These are phyloP conservation scores for Balaeniceps rex DNA, from an alignment of 2,113 vertebrate genomes.

Conservation along the genomic window DNA sequence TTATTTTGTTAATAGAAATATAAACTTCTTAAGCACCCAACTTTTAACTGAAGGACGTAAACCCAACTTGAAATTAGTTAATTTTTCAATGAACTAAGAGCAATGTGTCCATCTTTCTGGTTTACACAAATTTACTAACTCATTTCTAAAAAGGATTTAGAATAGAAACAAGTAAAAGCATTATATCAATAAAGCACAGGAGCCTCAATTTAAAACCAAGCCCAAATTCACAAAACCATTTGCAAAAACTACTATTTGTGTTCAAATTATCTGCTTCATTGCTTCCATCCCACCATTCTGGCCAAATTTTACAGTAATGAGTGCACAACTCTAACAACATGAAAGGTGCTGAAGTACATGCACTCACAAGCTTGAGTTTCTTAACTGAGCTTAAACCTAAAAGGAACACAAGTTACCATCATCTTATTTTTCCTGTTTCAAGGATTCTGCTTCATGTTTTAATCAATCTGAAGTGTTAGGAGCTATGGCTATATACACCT, in stretches of 20 bases:
- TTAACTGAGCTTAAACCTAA: not conserved
- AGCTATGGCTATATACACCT: not conserved
- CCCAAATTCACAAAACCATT: not conserved
- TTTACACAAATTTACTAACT: not conserved
- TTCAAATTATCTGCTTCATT: not conserved
- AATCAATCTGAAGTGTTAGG: not conserved
- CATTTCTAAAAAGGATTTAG: not conserved
- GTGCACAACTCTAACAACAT: not conserved
- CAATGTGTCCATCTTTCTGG: not conserved
- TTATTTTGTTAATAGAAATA: not conserved
- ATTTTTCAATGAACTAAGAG: not conserved
- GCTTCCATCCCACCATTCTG: not conserved
- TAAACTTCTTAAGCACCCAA: not conserved
- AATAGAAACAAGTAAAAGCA: not conserved
- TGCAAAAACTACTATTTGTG: not conserved
- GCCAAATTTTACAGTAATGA: not conserved
- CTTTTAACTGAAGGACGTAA: not conserved
- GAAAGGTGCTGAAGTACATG: not conserved
- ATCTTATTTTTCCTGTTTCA: not conserved
- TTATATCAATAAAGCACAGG: not conserved
- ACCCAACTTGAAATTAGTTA: not conserved
- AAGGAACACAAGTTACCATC: not conserved
- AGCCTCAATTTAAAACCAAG: not conserved
- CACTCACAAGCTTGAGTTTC: not conserved
- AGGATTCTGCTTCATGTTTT: not conserved